These are phyloP conservation scores for Crocallis elinguaria DNA, from an alignment of 2,888 invertebrate genomes.

Conservation along the genomic window DNA sequence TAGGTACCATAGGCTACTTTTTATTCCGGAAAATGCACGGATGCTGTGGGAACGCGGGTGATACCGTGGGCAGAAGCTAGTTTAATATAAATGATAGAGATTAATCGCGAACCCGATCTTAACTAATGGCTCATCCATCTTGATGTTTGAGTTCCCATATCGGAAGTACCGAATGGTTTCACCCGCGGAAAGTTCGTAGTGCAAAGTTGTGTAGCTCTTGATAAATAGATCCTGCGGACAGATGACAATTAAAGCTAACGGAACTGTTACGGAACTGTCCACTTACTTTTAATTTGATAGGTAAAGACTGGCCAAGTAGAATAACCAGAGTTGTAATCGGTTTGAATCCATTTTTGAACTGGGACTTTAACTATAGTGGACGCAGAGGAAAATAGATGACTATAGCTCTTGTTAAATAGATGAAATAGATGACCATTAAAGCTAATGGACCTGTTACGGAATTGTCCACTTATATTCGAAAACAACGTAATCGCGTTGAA, in stretches of 20 bases:
- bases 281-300: background rate
- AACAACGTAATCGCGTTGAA: no score
- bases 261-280: constrained; percentile 1
- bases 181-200: constrained; percentile 16
- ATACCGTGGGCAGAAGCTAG: no score
- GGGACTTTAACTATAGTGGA: no score
- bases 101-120: constrained; percentile 16
- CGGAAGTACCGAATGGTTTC: background rate
- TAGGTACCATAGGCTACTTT: no score
- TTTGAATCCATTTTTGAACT: no score
- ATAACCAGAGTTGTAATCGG: no score
- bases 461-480: constrained; percentile 1
- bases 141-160: constrained; percentile 21
- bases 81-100: no score
- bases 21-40: no score
- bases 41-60: no score
- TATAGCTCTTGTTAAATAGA: constrained; percentile 28
- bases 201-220: constrained; percentile 31
- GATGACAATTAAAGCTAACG: constrained; percentile 3
- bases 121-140: constrained; percentile 27
- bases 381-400: no score
- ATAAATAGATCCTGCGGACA: constrained; percentile 13
- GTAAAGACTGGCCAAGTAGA: no score
- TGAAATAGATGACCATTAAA: background rate
- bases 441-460: constrained; percentile 1